Evolutionary conservation across 1,140 invertebrate genomes (phyloP).

Genomic region (Ceratosolen fusciceps): DNA sequence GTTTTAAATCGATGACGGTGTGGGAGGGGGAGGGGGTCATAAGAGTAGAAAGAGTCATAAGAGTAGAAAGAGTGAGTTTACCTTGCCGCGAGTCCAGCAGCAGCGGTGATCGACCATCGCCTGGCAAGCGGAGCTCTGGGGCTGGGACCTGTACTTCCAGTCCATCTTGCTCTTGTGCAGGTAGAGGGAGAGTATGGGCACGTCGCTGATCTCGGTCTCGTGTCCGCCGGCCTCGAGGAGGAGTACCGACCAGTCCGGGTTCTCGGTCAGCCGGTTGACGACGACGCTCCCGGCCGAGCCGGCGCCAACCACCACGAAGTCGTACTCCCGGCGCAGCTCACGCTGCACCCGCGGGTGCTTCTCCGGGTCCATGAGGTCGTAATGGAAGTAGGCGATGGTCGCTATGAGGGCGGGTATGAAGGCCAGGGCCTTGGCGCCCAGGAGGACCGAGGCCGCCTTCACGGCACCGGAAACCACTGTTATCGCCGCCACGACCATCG

Average conservation of each 20-base stretch:
- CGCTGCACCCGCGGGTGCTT: conserved; percentile 80
- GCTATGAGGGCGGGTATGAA: conserved; percentile 85
- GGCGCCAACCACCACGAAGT: conserved; percentile 85
- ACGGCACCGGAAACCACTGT: conserved; percentile 75
- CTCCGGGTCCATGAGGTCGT: conserved; percentile 88
- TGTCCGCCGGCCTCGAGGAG: conserved; percentile 90
- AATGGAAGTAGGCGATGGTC: conserved; percentile 86
- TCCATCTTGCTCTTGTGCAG: conserved; percentile 92
- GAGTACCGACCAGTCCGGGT: conserved; percentile 83
- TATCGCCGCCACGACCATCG: conserved; percentile 60
- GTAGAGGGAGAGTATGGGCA: conserved; percentile 86
- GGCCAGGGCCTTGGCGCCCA: conserved; percentile 77
- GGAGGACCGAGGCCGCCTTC: conserved; percentile 79
- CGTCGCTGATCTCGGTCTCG: conserved; percentile 86
- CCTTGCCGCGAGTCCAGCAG: conserved; percentile 88
- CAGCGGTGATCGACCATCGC: conserved; percentile 86
- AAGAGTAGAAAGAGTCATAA: too few relatives aligned
- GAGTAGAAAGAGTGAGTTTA: conserved; percentile 50
- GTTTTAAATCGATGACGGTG: too few relatives aligned
- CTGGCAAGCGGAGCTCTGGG: conserved; percentile 86
- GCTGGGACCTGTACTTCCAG: conserved; percentile 93
- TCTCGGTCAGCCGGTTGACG: conserved; percentile 86
- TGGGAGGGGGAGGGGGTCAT: too few relatives aligned
- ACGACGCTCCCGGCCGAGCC: conserved; percentile 91
- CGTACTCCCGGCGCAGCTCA: conserved; percentile 78